Conservation (phyloP, 2,113 vertebrate species). For the Oreochromis tanganicae region DNA sequence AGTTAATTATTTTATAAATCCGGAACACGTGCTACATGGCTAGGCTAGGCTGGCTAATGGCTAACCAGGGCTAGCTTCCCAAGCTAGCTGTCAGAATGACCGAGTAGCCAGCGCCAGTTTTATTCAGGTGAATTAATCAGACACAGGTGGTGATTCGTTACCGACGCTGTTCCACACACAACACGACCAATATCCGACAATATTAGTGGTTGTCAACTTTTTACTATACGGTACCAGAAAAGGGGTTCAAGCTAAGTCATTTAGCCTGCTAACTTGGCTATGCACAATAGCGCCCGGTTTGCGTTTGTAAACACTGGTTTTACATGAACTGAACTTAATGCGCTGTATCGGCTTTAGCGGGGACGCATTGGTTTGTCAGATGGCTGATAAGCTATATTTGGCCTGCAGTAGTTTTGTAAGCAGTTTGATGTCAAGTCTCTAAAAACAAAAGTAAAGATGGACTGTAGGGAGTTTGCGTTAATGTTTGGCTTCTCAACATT, state of each 20-base stretch:
- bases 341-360: not conserved
- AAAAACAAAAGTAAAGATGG: not conserved
- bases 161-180: not conserved
- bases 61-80: slow-evolving; percentile 18
- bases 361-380: not conserved
- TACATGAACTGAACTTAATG: not conserved
- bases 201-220: not conserved
- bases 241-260: not conserved
- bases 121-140: not conserved
- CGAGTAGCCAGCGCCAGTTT: not conserved
- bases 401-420: not conserved
- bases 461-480: not conserved
- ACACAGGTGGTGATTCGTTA: not conserved
- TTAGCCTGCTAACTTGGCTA: slow-evolving; percentile 20
- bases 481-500: not conserved
- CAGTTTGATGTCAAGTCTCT: not conserved
- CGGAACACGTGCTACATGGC: slow-evolving; percentile 70
- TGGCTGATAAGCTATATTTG: not conserved
- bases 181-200: accelerated
- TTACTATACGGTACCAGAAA: not conserved
- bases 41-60: slow-evolving; percentile 51
- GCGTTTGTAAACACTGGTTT: slow-evolving; percentile 50
- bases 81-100: slow-evolving; percentile 48
- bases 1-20: slow-evolving; percentile 55
- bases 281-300: not conserved